Evolutionary conservation across 2,113 vertebrate species (phyloP).

Genomic region (Rattus rattus): DNA sequence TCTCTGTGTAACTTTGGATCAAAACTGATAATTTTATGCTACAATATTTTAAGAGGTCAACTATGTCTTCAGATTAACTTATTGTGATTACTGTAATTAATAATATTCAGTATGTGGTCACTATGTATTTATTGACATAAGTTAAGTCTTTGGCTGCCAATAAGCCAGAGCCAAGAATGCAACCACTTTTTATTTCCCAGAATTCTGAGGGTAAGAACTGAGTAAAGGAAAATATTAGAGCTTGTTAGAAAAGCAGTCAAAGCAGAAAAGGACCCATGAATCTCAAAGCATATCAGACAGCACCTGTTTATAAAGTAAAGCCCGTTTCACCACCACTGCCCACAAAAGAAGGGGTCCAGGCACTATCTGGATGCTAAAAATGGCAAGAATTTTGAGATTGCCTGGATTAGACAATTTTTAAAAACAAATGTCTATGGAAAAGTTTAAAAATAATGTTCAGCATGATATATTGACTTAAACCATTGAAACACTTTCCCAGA

Average conservation of each 20-base stretch:
- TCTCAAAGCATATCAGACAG: neutral
- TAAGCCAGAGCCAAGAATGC: neutral
- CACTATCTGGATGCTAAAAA: neutral
- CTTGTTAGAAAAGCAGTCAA: slow-evolving; percentile 16
- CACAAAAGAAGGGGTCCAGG: neutral
- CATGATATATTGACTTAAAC: neutral
- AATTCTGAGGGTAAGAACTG: neutral
- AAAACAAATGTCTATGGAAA: neutral
- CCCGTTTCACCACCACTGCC: neutral
- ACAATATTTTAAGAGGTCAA: slow-evolving; percentile 50
- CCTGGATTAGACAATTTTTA: neutral
- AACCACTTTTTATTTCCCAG: slow-evolving; percentile 25
- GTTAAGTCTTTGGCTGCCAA: neutral
- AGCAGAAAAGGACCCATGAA: neutral
- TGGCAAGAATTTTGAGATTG: neutral
- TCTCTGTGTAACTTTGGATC: slow-evolving; percentile 45
- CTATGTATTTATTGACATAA: slow-evolving; percentile 29
- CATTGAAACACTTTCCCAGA: neutral
- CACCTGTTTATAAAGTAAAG: neutral
- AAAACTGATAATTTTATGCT: slow-evolving; percentile 19
- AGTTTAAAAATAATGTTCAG: slow-evolving; percentile 7
- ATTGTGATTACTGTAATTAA: neutral
- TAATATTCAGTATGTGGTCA: neutral
- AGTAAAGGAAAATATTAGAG: neutral
- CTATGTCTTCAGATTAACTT: slow-evolving; percentile 47